These are phyloP conservation scores for Apocheima hispidaria DNA, from an alignment of 2,888 invertebrate genomes.

Conservation along the genomic window DNA sequence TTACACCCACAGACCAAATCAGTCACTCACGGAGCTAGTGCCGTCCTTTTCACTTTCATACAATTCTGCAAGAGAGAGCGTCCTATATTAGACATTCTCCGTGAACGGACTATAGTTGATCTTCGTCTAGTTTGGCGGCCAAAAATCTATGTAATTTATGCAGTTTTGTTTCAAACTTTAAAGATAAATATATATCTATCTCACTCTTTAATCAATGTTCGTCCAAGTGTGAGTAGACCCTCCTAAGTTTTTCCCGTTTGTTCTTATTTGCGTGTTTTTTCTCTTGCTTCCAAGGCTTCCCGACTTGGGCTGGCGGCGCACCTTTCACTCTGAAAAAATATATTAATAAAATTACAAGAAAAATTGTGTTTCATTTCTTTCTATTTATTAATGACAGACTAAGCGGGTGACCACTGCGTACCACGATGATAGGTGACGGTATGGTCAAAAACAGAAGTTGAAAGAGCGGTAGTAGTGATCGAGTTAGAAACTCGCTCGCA, in stretches of 20 bases:
- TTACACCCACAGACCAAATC: no score
- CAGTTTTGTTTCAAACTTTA: not conserved
- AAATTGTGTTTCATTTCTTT: not conserved
- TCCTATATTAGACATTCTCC: no score
- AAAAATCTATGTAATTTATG: no score
- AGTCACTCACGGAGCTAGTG: no score
- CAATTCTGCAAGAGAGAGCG: no score
- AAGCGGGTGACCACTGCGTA: not conserved
- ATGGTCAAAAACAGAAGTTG: no score
- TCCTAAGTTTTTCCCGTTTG: constrained; percentile 96
- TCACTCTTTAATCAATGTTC: constrained; percentile 84
- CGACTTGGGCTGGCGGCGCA: constrained; percentile 59
- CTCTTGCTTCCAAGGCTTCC: constrained; percentile 92
- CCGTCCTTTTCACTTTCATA: no score
- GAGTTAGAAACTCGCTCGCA: no score
- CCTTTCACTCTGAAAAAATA: constrained; percentile 60
- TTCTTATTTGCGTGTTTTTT: constrained; percentile 95
- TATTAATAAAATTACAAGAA: not conserved
- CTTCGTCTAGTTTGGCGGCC: no score
- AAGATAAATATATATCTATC: constrained; percentile 19
- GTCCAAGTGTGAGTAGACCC: constrained; percentile 94
- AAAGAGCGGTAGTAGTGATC: no score
- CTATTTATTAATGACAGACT: not conserved
- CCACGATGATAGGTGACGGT: no score
- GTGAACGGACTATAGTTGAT: no score